Evolutionary conservation across 2,888 invertebrate species (phyloP).

Genomic region (Tipula unca): DNA sequence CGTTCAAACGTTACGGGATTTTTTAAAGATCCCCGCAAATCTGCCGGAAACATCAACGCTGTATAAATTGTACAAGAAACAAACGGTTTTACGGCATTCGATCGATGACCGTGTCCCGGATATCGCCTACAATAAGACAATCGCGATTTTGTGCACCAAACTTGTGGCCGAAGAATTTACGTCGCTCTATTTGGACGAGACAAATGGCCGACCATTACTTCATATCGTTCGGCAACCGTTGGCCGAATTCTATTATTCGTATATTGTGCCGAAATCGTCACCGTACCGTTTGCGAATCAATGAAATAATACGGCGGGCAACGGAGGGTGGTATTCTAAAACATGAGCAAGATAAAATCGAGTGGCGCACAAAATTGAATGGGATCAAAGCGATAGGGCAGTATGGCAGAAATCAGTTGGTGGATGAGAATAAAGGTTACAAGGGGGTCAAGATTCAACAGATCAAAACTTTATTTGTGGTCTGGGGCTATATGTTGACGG

Average conservation of each 20-base stretch:
- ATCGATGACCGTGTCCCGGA: neutral
- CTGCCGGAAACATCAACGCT: neutral
- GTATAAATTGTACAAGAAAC: neutral
- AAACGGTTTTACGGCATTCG: neutral
- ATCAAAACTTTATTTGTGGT: neutral
- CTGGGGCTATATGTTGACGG: neutral
- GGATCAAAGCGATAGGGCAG: neutral
- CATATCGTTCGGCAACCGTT: neutral
- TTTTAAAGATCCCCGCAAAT: neutral
- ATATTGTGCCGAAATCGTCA: slow-evolving; percentile 17
- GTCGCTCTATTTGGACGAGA: neutral
- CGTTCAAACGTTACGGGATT: neutral
- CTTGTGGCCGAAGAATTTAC: neutral
- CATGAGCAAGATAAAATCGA: neutral
- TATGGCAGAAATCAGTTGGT: neutral
- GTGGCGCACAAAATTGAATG: neutral
- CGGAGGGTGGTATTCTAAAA: neutral
- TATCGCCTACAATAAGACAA: neutral
- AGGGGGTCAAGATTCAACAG: neutral
- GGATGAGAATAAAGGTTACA: neutral
- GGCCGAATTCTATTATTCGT: neutral
- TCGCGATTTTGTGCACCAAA: neutral
- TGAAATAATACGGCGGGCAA: neutral
- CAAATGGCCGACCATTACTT: neutral
- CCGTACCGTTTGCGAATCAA: neutral